Evolutionary conservation across 2,113 vertebrate genomes (phyloP).

Genomic region (Ailurus styani): DNA sequence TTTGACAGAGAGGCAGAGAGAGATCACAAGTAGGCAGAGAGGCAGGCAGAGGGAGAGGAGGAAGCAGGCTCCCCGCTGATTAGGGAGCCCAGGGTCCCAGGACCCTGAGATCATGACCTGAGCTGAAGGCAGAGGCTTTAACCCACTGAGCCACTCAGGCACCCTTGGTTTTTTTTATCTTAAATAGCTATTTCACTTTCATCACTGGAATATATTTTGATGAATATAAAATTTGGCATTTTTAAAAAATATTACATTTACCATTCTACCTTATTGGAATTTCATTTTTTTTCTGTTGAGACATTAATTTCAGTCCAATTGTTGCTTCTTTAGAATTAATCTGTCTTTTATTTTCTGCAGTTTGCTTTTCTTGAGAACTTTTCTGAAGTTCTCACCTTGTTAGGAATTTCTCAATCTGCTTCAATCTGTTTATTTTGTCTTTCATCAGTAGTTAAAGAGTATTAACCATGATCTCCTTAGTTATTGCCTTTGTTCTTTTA

Average conservation of each 20-base stretch:
- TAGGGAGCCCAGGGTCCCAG: too few relatives aligned
- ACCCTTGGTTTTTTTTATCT: not conserved
- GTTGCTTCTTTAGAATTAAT: not conserved
- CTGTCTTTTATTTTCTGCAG: not conserved
- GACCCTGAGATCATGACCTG: too few relatives aligned
- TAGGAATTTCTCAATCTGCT: not conserved
- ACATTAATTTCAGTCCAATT: not conserved
- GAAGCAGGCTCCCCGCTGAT: too few relatives aligned
- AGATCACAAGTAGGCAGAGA: too few relatives aligned
- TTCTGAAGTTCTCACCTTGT: not conserved
- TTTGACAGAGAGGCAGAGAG: too few relatives aligned
- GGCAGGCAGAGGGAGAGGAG: too few relatives aligned
- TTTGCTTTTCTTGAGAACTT: not conserved
- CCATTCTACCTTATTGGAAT: not conserved
- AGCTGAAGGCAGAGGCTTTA: too few relatives aligned
- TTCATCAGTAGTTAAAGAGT: not conserved
- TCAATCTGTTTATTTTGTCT: not conserved
- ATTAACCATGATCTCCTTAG: not conserved
- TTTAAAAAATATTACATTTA: not conserved
- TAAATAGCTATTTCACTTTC: not conserved
- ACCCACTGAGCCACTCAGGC: too few relatives aligned
- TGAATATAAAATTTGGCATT: not conserved
- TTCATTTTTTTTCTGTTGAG: not conserved
- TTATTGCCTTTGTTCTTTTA: not conserved
- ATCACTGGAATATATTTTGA: not conserved